Evolutionary conservation across 2,888 invertebrate species (phyloP).

Genomic region (Luffia ferchaultella): DNA sequence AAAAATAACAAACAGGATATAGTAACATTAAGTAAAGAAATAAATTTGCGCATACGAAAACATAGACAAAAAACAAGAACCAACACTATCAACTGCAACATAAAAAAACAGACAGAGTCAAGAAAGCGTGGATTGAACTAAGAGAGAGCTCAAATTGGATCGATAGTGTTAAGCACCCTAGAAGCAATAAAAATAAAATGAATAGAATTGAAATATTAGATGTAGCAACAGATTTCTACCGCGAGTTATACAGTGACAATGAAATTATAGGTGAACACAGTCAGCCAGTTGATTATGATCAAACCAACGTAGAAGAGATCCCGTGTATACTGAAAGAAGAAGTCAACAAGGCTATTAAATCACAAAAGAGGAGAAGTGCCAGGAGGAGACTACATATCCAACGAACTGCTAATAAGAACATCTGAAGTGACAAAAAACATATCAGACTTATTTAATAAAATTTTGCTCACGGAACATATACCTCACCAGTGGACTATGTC

Average conservation of each 20-base stretch:
- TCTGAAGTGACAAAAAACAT: background rate
- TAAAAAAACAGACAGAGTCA: background rate
- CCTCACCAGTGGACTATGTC: slow-evolving; percentile 8
- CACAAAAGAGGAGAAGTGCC: background rate
- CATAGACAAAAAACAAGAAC: background rate
- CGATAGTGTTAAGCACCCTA: background rate
- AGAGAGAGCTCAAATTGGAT: background rate
- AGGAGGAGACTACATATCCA: slow-evolving; percentile 7
- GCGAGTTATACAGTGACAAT: background rate
- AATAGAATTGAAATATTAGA: background rate
- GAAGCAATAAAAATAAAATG: background rate
- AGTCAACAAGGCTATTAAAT: background rate
- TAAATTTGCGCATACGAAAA: background rate
- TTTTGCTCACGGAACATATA: slow-evolving; percentile 9
- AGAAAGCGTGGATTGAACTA: background rate
- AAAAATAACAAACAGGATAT: slow-evolving; percentile 1
- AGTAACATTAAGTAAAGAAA: background rate
- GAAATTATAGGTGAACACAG: background rate
- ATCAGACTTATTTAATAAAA: slow-evolving; percentile 15
- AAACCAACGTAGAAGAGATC: no score
- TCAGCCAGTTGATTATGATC: no score
- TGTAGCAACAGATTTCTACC: slow-evolving; percentile 1
- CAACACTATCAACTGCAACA: background rate
- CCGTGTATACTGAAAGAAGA: background rate
- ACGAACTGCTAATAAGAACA: slow-evolving; percentile 9